Evolutionary conservation across 2,113 vertebrate species (phyloP), one percentile per base, ranked within the genome.

Genomic region (Syngnathus scovelli): DNA sequence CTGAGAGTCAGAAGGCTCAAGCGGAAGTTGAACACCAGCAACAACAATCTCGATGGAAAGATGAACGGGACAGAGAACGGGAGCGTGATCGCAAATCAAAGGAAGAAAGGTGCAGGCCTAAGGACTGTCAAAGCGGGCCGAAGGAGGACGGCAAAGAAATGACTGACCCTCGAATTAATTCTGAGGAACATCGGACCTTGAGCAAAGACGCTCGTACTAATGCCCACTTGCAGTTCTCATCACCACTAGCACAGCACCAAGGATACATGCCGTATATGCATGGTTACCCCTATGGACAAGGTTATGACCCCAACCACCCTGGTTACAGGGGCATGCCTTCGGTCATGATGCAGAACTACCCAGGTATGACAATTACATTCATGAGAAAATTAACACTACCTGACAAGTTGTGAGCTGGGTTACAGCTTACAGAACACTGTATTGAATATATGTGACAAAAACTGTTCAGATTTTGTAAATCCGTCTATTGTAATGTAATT

Each of bases 261-360:
- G 93, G 96, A 68, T 99, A 98, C 90, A 94, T 99, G 90, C 95
- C 95, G 72, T 99, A 98, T 86, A 96, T 99, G 94, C 96, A 97
- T 13, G 94, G 96, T 82, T 98, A 98, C 87, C 94, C 96, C 68
- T 99, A 98, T 77, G 94, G 95, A 87, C 96, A 98, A 88, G 92
- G 94, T 2, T 99, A 97, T 5, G 97, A 98, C 88, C 93, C 97
- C 85, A 95, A 78, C 91, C 96, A 99, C 81, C 95, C 97, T 75
- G 96, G 96, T 85, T 99, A 95, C 88, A 92, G 97, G 58, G 92
- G 94, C 74, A 93, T 99, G 94, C 94, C 97, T 54, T 93, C 97
- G 0, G 95, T 99, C 86, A 98, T 99, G 97, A 98, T 99, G 97
- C 97, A 96, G 87, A 98, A 95, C 78, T 99, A 98, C 87, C 94